Conservation (phyloP, 2,113 vertebrate genomes). For the Anarhynchus alexandrinus region DNA sequence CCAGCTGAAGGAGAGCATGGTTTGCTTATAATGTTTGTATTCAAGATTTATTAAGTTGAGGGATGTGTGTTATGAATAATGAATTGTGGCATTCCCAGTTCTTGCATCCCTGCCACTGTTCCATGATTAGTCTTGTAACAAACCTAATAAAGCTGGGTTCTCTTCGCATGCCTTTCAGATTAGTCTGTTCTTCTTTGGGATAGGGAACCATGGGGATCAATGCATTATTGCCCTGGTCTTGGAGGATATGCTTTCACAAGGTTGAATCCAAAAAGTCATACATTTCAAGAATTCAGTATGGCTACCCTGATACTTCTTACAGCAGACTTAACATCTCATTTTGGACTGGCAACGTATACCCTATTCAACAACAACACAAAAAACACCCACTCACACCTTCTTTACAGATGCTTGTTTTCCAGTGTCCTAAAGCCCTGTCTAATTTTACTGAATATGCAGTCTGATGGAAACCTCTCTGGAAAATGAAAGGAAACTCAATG, state of each 20-base stretch:
- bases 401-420: neutral
- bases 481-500: neutral
- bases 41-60: neutral
- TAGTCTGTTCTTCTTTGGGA: neutral
- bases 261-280: neutral
- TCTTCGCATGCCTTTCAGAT: neutral
- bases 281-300: neutral
- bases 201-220: neutral
- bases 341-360: neutral
- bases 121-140: neutral
- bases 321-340: neutral
- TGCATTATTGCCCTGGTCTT: neutral
- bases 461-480: neutral
- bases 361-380: neutral
- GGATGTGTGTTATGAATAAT: neutral
- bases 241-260: neutral
- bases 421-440: slow-evolving; percentile 6
- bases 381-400: neutral
- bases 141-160: neutral
- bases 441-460: neutral
- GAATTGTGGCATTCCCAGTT: neutral
- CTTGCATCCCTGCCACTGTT: neutral
- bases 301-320: neutral
- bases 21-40: neutral
- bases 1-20: neutral